Percentiles rank a stretch among this genome's conserved stretches.
phyloP scores from a whole-genome alignment of 2,888 invertebrate species.

The Epinotia brunnichana region DNA sequence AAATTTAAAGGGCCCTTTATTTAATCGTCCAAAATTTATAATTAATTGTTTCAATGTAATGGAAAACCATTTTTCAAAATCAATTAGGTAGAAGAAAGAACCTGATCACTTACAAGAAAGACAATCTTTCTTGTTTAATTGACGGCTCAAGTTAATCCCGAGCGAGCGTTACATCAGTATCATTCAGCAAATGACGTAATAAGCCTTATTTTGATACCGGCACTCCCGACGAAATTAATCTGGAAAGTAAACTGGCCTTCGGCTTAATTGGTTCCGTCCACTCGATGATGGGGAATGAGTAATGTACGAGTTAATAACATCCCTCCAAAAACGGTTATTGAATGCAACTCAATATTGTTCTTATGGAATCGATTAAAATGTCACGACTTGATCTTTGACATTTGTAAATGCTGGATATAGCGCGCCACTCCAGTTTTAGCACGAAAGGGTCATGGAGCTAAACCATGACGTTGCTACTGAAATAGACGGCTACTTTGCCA shows the following conservation, averaged over 20 bases:
- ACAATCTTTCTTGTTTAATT: conserved; percentile 35
- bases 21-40: not conserved
- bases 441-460: conserved; percentile 32
- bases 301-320: conserved; percentile 57
- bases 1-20: not conserved
- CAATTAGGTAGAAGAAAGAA: conserved; percentile 30
- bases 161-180: conserved; percentile 39
- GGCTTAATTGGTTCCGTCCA: conserved; percentile 68
- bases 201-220: conserved; percentile 52
- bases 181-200: conserved; percentile 45
- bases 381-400: conserved; percentile 50
- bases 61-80: conserved; percentile 8
- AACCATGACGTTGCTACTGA: conserved; percentile 24
- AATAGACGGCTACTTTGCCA: conserved; percentile 20
- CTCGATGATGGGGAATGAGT: conserved; percentile 55
- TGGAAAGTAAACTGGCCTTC: conserved; percentile 75
- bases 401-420: conserved; percentile 40
- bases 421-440: conserved; percentile 27
- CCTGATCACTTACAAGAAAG: conserved; percentile 33
- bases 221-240: conserved; percentile 72
- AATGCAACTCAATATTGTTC: conserved; percentile 8
- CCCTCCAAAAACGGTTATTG: conserved; percentile 49
- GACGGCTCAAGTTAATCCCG: conserved; percentile 37
- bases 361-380: conserved; percentile 55
- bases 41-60: conserved; percentile 13